Conservation (phyloP, 2,113 vertebrate genomes). For the Tragelaphus strepsiceros region DNA sequence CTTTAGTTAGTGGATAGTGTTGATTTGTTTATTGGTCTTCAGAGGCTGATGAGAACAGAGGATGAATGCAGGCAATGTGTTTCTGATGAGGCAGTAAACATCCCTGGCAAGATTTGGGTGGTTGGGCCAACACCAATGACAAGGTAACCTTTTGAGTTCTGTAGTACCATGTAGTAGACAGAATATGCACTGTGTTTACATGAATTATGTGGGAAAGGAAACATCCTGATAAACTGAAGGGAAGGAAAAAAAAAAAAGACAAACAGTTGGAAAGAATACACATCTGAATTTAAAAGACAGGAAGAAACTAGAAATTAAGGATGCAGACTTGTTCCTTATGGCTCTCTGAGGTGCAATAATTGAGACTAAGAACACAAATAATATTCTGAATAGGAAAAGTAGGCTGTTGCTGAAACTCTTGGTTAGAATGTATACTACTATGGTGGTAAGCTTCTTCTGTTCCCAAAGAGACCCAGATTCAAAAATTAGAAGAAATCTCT, state of each 20-base stretch:
- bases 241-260: neutral
- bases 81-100: slow-evolving; percentile 52
- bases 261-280: slow-evolving; percentile 39
- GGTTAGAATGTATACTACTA: neutral
- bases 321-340: neutral
- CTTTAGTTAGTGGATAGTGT: neutral
- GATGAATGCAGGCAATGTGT: neutral
- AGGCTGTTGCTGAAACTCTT: neutral
- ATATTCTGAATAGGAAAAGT: neutral
- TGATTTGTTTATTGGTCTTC: slow-evolving; percentile 58
- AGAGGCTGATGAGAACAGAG: neutral
- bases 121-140: slow-evolving; percentile 25
- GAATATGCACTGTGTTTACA: slow-evolving; percentile 40
- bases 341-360: neutral
- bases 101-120: slow-evolving; percentile 32
- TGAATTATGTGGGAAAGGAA: slow-evolving; percentile 45
- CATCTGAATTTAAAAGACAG: slow-evolving; percentile 17
- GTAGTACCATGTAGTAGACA: neutral
- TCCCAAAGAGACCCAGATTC: neutral
- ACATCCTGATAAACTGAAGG: slow-evolving; percentile 14
- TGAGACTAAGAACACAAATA: neutral
- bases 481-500: neutral
- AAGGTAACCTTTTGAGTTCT: slow-evolving; percentile 47
- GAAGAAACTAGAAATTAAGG: neutral
- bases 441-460: neutral